phyloP scores from a whole-genome alignment of 1,140 invertebrate genomes.

The Chelonus insularis region DNA sequence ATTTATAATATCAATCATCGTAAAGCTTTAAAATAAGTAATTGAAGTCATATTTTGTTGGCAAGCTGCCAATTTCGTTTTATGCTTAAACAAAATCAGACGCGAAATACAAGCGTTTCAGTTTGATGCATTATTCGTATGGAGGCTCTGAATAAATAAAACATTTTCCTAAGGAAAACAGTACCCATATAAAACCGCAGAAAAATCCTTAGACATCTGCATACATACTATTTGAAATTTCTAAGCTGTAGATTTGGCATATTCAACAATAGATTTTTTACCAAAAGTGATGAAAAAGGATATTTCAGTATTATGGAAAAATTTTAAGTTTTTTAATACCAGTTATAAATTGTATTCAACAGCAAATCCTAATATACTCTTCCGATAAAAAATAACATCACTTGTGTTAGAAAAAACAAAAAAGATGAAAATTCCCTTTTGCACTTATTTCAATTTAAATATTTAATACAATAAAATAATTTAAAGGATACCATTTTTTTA shows the following conservation, averaged over 20 bases:
- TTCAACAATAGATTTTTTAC: conserved; percentile 6
- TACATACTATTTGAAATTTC: conserved; percentile 9
- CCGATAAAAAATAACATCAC: too few relatives aligned
- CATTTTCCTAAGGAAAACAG: conserved; percentile 23
- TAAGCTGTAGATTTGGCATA: background rate
- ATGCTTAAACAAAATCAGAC: conserved; percentile 48
- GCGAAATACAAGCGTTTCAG: conserved; percentile 43
- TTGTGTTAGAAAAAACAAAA: too few relatives aligned
- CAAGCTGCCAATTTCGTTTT: conserved; percentile 37
- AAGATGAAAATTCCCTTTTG: too few relatives aligned
- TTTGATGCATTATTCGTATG: conserved; percentile 43
- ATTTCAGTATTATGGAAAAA: too few relatives aligned
- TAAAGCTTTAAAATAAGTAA: conserved; percentile 43
- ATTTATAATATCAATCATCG: too few relatives aligned
- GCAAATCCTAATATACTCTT: too few relatives aligned
- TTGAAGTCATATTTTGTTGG: conserved; percentile 50
- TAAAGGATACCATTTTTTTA: too few relatives aligned
- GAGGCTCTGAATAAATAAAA: conserved; percentile 22
- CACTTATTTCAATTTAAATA: too few relatives aligned
- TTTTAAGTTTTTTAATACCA: too few relatives aligned
- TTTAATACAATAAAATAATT: too few relatives aligned
- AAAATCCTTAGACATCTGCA: conserved; percentile 12
- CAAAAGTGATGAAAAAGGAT: background rate
- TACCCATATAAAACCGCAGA: background rate
- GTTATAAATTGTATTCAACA: too few relatives aligned